A percentile compares a stretch with the other conserved stretches of the same genome.
These are phyloP conservation scores for Drosophila quinaria DNA, from an alignment of 2,888 invertebrate genomes.

Conservation along the genomic window DNA sequence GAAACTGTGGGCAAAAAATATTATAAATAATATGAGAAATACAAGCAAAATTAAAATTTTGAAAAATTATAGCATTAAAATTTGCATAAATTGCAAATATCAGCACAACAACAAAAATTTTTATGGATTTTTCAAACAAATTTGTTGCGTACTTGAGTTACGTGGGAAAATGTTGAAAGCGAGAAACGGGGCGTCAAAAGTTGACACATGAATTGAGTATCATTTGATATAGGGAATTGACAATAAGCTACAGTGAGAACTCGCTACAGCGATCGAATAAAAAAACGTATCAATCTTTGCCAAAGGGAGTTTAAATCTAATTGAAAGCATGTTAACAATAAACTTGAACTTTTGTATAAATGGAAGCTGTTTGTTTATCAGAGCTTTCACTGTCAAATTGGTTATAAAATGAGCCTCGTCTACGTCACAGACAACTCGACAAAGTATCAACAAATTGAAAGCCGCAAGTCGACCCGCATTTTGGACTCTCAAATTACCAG, in stretches of 20 bases:
- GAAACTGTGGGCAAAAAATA: slow-evolving; percentile 34
- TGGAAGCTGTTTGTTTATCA: neutral
- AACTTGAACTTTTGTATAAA: neutral
- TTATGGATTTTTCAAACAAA: slow-evolving; percentile 3
- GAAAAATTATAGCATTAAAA: slow-evolving; percentile 37
- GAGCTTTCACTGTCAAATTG: slow-evolving; percentile 9
- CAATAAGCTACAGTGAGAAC: slow-evolving; percentile 10
- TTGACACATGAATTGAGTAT: slow-evolving; percentile 51
- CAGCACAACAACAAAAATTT: neutral
- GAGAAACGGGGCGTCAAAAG: slow-evolving; percentile 49
- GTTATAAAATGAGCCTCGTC: slow-evolving; percentile 17
- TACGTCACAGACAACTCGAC: slow-evolving; percentile 22
- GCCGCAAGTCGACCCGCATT: slow-evolving; percentile 68
- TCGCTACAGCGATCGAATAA: neutral
- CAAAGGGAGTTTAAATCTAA: neutral
- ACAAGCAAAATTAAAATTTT: slow-evolving; percentile 41
- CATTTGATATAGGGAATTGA: slow-evolving; percentile 50
- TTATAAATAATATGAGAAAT: slow-evolving; percentile 26
- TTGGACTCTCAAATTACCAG: slow-evolving; percentile 68
- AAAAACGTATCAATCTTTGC: neutral
- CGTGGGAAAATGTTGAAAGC: slow-evolving; percentile 56
- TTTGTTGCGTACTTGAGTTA: slow-evolving; percentile 36
- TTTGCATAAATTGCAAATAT: slow-evolving; percentile 52
- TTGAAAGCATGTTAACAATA: neutral
- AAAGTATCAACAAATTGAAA: slow-evolving; percentile 60